Percentiles rank a stretch among this genome's conserved stretches.
Conservation (phyloP, 2,888 invertebrate species). For the Paralinhomoeus sp. region DNA sequence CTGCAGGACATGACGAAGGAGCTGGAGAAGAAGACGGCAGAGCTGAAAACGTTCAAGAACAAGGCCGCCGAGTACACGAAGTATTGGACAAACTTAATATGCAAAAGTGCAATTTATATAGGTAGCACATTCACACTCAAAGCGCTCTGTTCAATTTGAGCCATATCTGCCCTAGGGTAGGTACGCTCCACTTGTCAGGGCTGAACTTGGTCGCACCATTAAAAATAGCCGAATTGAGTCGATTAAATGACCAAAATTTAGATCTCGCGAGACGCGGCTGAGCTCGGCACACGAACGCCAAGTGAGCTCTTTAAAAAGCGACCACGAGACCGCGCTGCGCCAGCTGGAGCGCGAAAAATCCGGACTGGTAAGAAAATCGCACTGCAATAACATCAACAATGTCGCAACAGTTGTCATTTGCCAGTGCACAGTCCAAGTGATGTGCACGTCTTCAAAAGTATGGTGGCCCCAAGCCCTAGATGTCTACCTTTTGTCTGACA, state of each 20-base stretch:
- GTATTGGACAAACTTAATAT: no score
- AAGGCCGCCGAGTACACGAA: conserved; percentile 12
- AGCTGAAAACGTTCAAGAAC: conserved; percentile 11
- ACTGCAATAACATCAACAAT: neutral
- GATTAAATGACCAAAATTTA: neutral
- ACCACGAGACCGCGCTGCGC: no score
- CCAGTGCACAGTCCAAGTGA: neutral
- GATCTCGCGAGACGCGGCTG: neutral
- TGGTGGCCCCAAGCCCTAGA: no score
- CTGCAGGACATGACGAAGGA: conserved; percentile 11
- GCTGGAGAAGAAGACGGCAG: conserved; percentile 12
- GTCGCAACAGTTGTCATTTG: neutral
- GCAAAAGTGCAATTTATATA: neutral
- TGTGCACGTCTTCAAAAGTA: no score
- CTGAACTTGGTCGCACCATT: no score
- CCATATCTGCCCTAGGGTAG: no score
- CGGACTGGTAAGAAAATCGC: neutral
- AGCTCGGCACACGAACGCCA: neutral
- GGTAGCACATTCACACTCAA: no score
- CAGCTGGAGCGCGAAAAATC: neutral
- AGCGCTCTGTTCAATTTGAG: no score
- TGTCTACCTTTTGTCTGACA: no score
- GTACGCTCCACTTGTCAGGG: no score
- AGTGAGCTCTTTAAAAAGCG: no score
- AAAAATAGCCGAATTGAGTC: no score